Base-by-base conservation (phyloP, 1,140 invertebrate species). In the Ganaspis sp. region DNA sequence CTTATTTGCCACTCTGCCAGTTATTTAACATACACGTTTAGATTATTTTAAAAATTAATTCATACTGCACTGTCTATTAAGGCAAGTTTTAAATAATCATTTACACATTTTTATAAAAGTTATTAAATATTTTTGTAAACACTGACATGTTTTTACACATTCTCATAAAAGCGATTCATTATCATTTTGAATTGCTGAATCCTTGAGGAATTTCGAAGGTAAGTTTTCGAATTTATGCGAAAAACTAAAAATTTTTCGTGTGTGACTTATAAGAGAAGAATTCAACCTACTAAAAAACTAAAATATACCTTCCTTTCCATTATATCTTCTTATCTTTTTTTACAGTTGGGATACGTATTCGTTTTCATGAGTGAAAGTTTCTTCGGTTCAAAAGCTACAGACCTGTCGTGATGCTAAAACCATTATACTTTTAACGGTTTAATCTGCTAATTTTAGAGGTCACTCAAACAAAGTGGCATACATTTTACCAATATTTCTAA, bases 351-450 rank as follows among this genome's bases (percentile, higher is more conserved):
- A 45, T 45, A 45, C 42, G 42, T 45, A 49, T 49, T 49, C 45
- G 45, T 49, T 49, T 49, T 49, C 45, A 49, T 49, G n/a, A 49
- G 45, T 49, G 45, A 49, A 49, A 49, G 45, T 49, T n/a, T 49
- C 45, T 49, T 49, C 45, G 17, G 45, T 49, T 49, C 1, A 49
- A 49, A 49, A 49, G 45, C n/a, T 49, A 49, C 45, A 49, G 45
- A 49, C 45, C 45, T 49, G 45, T 15, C n/a, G 17, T 3, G 45
- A 49, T 49, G 45, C 45, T 49, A 49, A 49, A 49, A 17, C 45
- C 17, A 49, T 49, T 15, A 49, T 49, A 49, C 45, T 49, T 49
- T 49, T 49, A 49, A 49, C 45, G 45, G 45, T 49, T 49, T 49
- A 49, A 49, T 49, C 45, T 49, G 45, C 45, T 49, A 49, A 49